Conservation (phyloP, 1,140 invertebrate genomes). For the Arion vulgaris region DNA sequence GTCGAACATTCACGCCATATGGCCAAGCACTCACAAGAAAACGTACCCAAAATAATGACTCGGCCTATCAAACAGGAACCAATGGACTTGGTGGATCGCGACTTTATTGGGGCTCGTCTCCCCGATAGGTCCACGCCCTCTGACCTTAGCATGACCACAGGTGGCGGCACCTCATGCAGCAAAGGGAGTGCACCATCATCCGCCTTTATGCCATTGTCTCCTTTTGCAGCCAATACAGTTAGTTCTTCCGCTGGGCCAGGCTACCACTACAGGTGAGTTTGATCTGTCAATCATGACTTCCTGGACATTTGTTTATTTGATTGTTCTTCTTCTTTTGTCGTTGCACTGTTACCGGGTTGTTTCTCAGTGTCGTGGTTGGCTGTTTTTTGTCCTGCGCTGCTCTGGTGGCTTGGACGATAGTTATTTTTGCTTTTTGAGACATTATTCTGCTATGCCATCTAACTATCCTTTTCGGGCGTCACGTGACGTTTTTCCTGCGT, state of each 20-base stretch:
- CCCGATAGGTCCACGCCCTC: constrained; percentile 69
- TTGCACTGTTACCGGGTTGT: too few species aligned
- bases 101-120: constrained; percentile 49
- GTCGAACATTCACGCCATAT: constrained; percentile 99
- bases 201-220: constrained; percentile 67
- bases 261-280: constrained; percentile 35
- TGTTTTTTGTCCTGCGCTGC: too few species aligned
- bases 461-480: too few species aligned
- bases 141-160: constrained; percentile 36
- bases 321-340: too few species aligned
- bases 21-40: constrained; percentile 87
- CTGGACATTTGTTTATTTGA: too few species aligned
- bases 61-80: constrained; percentile 70
- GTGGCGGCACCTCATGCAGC: constrained; percentile 2
- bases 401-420: too few species aligned
- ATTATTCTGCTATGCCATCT: too few species aligned
- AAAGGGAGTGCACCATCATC: constrained; percentile 55
- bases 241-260: constrained; percentile 50
- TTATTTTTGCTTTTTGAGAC: too few species aligned
- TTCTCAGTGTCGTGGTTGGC: too few species aligned
- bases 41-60: constrained; percentile 47
- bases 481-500: too few species aligned
- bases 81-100: constrained; percentile 54
- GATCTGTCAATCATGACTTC: too few species aligned
- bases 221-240: constrained; percentile 58